Percentiles rank a stretch among this genome's conserved stretches.
Conservation (phyloP, 2,113 vertebrate species). For the Atlantisia rogersi region DNA sequence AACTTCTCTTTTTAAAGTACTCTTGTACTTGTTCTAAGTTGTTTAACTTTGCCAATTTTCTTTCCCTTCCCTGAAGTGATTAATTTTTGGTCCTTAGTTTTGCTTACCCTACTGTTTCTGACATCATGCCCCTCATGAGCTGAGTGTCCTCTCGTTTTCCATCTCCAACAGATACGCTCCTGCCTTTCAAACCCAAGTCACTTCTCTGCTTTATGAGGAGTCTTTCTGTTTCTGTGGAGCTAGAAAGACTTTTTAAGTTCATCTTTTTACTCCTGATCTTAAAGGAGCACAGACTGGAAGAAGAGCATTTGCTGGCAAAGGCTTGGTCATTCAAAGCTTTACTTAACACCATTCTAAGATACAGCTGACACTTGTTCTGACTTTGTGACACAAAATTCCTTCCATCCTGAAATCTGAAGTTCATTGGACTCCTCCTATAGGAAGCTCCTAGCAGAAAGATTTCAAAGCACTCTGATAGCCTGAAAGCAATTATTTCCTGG, state of each 20-base stretch:
- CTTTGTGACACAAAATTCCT: neutral
- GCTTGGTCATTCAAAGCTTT: neutral
- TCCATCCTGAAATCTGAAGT: neutral
- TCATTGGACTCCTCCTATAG: neutral
- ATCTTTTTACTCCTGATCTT: neutral
- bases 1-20: neutral
- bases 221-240: neutral
- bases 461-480: neutral
- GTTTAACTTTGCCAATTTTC: neutral
- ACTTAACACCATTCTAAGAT: neutral
- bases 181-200: neutral
- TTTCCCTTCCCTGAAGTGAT: neutral
- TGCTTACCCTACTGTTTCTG: neutral
- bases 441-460: neutral
- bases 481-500: neutral
- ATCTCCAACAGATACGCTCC: neutral
- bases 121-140: fast-evolving
- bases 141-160: neutral
- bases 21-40: neutral
- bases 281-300: neutral
- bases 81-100: neutral
- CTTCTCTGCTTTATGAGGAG: neutral
- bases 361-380: neutral
- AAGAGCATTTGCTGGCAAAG: neutral
- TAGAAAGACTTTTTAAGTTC: neutral